These are phyloP conservation scores for Salarias fasciatus DNA, from an alignment of 2,797 vertebrate species.

Conservation along the genomic window DNA sequence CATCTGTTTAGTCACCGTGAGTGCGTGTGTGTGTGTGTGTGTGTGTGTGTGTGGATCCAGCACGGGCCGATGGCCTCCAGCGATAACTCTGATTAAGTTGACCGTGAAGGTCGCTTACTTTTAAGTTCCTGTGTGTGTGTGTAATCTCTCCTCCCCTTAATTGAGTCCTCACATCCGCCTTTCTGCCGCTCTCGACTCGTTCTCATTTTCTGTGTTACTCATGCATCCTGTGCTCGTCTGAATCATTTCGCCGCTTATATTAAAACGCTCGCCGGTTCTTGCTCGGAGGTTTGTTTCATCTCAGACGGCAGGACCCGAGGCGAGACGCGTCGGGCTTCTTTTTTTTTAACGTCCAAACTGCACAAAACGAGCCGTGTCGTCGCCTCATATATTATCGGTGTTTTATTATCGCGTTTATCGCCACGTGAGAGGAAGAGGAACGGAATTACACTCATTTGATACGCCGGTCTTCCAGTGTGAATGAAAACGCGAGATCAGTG, in stretches of 20 bases:
- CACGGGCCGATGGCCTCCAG: slow-evolving; percentile 11
- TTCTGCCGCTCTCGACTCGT: slow-evolving; percentile 1
- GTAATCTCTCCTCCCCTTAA: neutral
- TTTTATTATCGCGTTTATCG: slow-evolving; percentile 16
- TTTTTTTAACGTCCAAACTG: slow-evolving; percentile 2
- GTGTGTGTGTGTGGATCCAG: slow-evolving; percentile 14
- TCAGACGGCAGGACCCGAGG: neutral
- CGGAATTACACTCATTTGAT: neutral
- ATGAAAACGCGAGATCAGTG: neutral
- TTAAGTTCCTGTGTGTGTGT: neutral
- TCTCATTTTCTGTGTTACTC: neutral
- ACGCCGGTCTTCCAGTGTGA: neutral
- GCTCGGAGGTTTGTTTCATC: neutral
- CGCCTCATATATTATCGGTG: slow-evolving; percentile 33
- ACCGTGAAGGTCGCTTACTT: slow-evolving; percentile 25
- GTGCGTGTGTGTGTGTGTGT: neutral
- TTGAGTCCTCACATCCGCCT: slow-evolving; percentile 23
- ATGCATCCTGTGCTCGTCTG: no score
- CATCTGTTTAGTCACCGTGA: no score
- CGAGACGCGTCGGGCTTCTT: neutral
- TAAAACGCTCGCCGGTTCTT: neutral
- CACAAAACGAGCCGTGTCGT: neutral
- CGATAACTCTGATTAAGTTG: slow-evolving; percentile 37
- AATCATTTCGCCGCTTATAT: no score
- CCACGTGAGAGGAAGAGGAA: neutral